phyloP scores from a whole-genome alignment of 2,888 invertebrate species.

The Iselma pallidipennis region DNA sequence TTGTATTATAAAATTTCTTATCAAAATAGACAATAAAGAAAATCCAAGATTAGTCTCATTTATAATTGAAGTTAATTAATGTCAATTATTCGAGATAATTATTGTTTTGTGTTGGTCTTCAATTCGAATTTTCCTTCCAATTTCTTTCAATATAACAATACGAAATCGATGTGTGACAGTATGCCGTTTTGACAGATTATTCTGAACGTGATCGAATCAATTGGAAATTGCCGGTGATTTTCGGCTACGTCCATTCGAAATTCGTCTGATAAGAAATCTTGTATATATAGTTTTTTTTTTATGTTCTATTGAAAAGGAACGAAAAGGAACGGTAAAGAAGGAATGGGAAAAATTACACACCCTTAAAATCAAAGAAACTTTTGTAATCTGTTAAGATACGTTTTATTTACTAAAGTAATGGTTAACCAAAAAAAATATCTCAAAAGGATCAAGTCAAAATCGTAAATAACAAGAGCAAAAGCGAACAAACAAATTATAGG shows the following conservation, averaged over 20 bases:
- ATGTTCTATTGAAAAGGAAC: background rate
- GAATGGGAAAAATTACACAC: background rate
- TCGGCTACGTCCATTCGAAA: background rate
- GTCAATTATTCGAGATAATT: too few relatives aligned
- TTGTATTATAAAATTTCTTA: too few relatives aligned
- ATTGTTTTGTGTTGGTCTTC: too few relatives aligned
- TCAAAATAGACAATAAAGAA: too few relatives aligned
- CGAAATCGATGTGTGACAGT: background rate
- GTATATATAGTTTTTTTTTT: background rate
- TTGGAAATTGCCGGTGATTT: background rate
- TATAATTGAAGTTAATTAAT: too few relatives aligned
- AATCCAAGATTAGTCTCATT: too few relatives aligned
- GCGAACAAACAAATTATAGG: slow-evolving; percentile 2
- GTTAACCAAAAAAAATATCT: background rate
- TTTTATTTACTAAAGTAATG: background rate
- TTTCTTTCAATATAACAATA: background rate
- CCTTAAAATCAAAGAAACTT: background rate
- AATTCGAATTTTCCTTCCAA: background rate
- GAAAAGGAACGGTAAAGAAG: background rate
- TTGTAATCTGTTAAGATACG: background rate
- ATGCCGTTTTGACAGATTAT: background rate
- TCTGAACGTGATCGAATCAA: background rate
- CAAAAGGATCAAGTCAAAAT: slow-evolving; percentile 1
- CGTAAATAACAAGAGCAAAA: background rate
- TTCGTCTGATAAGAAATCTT: background rate